Conservation (phyloP, 2,888 invertebrate genomes). For the Aphidoletes aphidimyza region DNA sequence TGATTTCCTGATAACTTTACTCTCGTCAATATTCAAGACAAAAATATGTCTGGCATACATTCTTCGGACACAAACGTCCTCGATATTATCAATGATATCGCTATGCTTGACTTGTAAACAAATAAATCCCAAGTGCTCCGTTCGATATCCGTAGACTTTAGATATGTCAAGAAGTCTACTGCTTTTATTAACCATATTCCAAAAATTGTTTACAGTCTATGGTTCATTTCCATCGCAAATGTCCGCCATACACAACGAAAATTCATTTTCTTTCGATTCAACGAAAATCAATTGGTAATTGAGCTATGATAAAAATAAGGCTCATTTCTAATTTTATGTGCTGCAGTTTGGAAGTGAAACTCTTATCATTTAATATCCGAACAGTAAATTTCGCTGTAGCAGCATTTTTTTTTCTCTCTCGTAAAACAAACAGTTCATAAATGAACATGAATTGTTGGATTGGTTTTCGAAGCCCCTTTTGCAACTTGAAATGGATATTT, state of each 20-base stretch:
- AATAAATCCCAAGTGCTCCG: no score
- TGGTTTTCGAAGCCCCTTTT: not conserved
- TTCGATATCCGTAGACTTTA: no score
- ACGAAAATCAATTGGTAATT: not conserved
- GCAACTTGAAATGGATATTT: not conserved
- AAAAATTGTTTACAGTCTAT: no score
- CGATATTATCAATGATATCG: no score
- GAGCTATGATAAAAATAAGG: not conserved
- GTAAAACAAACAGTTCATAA: not conserved
- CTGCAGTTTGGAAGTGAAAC: not conserved
- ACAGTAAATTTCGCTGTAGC: not conserved
- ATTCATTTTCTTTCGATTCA: not conserved
- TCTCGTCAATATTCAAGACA: no score
- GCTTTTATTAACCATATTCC: not conserved
- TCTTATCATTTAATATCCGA: constrained; percentile 15
- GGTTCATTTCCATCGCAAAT: no score
- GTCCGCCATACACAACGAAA: no score
- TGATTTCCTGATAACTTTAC: not conserved
- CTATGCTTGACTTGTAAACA: no score
- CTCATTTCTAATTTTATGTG: not conserved
- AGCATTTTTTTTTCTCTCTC: not conserved
- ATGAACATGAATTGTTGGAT: not conserved
- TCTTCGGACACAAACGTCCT: no score
- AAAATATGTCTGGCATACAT: no score
- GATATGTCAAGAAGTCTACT: no score